Evolutionary conservation across 2,113 vertebrate genomes (phyloP).

Genomic region (Macroglossus sobrinus): DNA sequence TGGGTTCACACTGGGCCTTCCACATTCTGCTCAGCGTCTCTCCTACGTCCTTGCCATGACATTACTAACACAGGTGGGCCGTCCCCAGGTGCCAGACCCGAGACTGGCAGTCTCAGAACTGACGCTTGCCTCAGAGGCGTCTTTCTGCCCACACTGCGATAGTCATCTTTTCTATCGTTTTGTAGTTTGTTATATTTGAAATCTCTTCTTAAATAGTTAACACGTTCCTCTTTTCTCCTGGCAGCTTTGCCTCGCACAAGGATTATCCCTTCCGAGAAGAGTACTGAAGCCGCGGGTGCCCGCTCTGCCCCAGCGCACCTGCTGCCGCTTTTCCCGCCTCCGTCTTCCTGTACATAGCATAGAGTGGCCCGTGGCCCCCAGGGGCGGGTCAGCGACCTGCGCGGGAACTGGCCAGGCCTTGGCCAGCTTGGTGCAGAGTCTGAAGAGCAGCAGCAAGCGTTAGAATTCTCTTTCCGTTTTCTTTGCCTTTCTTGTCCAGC

Average conservation of each 20-base stretch:
- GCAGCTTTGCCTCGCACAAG: conserved; percentile 61
- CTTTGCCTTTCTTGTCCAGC: not conserved
- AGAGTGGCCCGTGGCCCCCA: not conserved
- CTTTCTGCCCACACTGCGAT: not conserved
- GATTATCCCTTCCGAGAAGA: conserved; percentile 60
- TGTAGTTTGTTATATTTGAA: accelerated
- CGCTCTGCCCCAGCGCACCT: not conserved
- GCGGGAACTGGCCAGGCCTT: accelerated
- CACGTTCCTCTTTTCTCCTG: not conserved
- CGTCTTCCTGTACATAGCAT: not conserved
- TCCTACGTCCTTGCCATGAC: not conserved
- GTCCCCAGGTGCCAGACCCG: not conserved
- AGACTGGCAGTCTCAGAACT: not conserved
- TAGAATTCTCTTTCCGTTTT: not conserved
- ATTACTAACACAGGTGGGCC: not conserved
- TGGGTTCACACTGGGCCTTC: not conserved
- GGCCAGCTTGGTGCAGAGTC: not conserved
- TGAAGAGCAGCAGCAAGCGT: not conserved
- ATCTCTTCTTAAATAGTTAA: not conserved
- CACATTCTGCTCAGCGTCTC: not conserved
- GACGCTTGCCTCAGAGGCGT: not conserved
- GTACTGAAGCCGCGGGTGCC: conserved; percentile 38
- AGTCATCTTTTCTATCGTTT: not conserved
- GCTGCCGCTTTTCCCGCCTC: not conserved
- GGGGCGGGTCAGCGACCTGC: not conserved